Conservation (phyloP, 37 sponge, comb jelly and placozoan genomes). For the Haliclona indistincta region DNA sequence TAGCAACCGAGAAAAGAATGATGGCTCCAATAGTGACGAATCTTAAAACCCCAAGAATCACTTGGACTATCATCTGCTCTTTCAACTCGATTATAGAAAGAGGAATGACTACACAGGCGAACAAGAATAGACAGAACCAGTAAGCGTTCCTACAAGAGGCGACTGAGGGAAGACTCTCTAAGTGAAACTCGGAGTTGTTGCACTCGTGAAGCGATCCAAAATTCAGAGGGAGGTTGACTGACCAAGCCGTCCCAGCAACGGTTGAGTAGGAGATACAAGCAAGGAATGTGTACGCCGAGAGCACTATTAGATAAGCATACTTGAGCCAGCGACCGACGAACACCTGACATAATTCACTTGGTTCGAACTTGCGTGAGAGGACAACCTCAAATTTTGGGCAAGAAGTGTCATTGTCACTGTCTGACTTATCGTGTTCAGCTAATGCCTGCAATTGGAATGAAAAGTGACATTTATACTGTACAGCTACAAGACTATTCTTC, state of each 20-base stretch:
- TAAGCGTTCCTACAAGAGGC: slow-evolving; percentile 49
- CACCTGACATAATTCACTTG: slow-evolving; percentile 62
- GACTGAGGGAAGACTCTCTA: slow-evolving; percentile 22
- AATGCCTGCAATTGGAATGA: neutral
- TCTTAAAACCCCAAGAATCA: slow-evolving; percentile 49
- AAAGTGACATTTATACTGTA: neutral
- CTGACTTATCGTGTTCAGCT: neutral
- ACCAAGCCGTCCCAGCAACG: slow-evolving; percentile 73
- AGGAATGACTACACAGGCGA: slow-evolving; percentile 54
- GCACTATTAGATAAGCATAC: slow-evolving; percentile 34
- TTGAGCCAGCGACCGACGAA: slow-evolving; percentile 50
- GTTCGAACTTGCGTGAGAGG: slow-evolving; percentile 65
- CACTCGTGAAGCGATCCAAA: slow-evolving; percentile 44
- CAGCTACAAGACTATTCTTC: neutral
- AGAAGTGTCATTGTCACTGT: neutral
- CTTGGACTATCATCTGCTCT: slow-evolving; percentile 66
- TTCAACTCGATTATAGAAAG: slow-evolving; percentile 61
- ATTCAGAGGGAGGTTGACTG: slow-evolving; percentile 79
- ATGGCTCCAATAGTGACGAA: slow-evolving; percentile 52
- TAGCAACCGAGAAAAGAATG: slow-evolving; percentile 24
- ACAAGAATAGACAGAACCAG: slow-evolving; percentile 65
- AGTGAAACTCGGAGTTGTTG: slow-evolving; percentile 44
- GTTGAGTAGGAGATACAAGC: slow-evolving; percentile 48
- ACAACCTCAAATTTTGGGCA: slow-evolving; percentile 21
- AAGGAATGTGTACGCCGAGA: slow-evolving; percentile 30